Evolutionary conservation across 2,888 invertebrate species (phyloP), one percentile per base, ranked within the genome.

Genomic region (Eubasilissa splendida): DNA sequence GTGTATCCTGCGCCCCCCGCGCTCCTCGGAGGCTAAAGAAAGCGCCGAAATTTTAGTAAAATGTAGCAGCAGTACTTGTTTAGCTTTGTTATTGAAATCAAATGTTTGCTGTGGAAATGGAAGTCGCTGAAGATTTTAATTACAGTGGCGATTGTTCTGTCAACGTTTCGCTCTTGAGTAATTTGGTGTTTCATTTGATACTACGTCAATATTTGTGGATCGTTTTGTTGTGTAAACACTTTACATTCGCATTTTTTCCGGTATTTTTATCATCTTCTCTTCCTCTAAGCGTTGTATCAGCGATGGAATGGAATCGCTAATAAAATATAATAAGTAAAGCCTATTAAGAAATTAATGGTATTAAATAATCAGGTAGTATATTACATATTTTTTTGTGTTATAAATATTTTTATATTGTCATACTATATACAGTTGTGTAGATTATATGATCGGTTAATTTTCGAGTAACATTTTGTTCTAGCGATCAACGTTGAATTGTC

Each of bases 1-100:
- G 77, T 14, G 54, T 50, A 33, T 66, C 66, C n/a, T 22, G 11
- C 11, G 42, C 22, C 22, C 22, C 22, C 22, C 22, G 22, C 22
- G 22, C 22, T 22, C 22, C 22, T 22, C 22, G 31, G 60, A 22
- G 31, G 10, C 60, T 22, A 66, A 66, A 42, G 31, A 42, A 66
- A n/a, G 60, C 14, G 1, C 22, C 22, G 22, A 22, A 22, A 22
- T 1, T 22, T 22, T 22, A 22, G 22, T 63, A 31, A 63, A 63
- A 31, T 31, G 10, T 3, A 10, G 60, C 60, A 22, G 66, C 22
- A 42, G 12, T 77, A 60, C 68, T 77, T 77, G 65, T 66, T 66
- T 77, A 33, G 33, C 77, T 77, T 77, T 77, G 60, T 31, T 60
- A 63, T 76, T 11, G 59, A 76, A 76, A 65, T 76, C 54, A 63